Evolutionary conservation across 2,888 invertebrate species (phyloP).

Genomic region (Nysson spinosus): DNA sequence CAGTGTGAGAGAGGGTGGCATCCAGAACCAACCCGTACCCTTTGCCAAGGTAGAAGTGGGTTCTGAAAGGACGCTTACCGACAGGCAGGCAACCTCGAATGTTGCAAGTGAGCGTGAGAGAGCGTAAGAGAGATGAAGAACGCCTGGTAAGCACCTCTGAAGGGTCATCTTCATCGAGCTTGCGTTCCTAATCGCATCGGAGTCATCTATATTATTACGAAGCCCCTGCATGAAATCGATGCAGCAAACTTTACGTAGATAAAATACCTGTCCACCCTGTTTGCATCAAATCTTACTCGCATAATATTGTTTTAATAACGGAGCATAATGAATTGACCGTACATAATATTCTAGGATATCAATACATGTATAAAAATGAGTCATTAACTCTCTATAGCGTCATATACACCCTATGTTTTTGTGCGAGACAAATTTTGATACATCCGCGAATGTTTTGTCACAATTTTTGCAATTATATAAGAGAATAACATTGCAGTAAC

Average conservation of each 20-base stretch:
- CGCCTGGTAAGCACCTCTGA: conserved; percentile 71
- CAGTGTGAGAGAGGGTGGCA: conserved; percentile 30
- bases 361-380: no score
- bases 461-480: no score
- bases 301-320: no score
- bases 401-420: no score
- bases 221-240: conserved; percentile 51
- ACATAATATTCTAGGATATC: no score
- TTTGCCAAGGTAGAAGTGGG: conserved; percentile 19
- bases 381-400: no score
- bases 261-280: neutral
- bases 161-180: conserved; percentile 65
- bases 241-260: neutral
- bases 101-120: conserved; percentile 36
- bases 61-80: conserved; percentile 40
- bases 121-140: conserved; percentile 44
- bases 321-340: no score
- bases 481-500: no score
- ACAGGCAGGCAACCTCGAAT: conserved; percentile 44
- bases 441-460: no score
- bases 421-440: no score
- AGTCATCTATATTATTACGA: conserved; percentile 70
- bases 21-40: conserved; percentile 11
- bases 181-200: conserved; percentile 69
- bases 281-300: no score